Percentiles rank a stretch among this genome's conserved stretches.
Conservation (phyloP, 2,888 invertebrate genomes). For the Pollenia angustigena region DNA sequence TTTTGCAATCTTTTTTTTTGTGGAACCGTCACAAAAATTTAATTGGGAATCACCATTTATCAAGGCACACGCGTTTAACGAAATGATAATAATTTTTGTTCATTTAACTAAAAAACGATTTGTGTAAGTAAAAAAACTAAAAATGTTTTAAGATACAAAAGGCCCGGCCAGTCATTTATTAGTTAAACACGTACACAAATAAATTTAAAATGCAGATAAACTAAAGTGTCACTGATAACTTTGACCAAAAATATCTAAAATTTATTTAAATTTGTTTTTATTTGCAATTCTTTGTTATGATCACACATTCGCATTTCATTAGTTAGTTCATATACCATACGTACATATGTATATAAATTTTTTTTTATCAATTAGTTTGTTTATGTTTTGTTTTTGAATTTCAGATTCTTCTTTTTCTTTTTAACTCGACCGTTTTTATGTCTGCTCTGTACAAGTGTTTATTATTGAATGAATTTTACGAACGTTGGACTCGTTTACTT, state of each 20-base stretch:
- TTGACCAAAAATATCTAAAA: constrained; percentile 8
- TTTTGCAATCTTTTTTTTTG: neutral
- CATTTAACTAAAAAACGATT: too few relatives aligned
- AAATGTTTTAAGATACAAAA: neutral
- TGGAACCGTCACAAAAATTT: neutral
- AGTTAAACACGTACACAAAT: neutral
- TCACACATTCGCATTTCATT: constrained; percentile 4
- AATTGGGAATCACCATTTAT: constrained; percentile 1
- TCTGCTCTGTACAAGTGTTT: constrained; percentile 50
- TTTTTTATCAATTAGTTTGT: constrained; percentile 16
- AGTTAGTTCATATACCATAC: neutral
- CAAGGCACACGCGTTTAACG: neutral
- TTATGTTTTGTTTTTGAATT: constrained; percentile 32
- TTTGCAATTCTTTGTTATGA: constrained; percentile 5
- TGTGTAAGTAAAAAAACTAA: too few relatives aligned
- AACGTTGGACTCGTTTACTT: constrained; percentile 36
- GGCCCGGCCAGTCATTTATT: neutral
- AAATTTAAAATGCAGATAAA: neutral
- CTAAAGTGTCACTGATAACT: constrained; percentile 8
- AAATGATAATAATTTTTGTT: too few relatives aligned
- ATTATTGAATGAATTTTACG: constrained; percentile 56
- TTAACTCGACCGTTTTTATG: neutral
- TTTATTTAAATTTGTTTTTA: constrained; percentile 8
- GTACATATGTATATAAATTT: too few relatives aligned
- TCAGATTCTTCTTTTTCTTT: constrained; percentile 4